Conservation (phyloP, 2,797 vertebrate genomes). For the Eptatretus atami region DNA sequence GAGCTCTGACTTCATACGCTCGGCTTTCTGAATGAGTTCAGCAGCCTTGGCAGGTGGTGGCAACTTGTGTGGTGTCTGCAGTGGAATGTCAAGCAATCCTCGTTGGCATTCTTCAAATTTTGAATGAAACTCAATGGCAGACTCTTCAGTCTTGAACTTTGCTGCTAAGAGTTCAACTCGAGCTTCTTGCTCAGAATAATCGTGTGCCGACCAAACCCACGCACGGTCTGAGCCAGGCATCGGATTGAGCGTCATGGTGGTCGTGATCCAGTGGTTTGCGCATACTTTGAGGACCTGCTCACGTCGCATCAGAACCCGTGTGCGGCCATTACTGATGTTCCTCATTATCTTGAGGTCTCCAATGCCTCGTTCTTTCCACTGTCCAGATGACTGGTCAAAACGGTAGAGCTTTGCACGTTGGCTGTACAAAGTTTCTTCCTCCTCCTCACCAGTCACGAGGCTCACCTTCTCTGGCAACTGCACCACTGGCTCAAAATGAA, state of each 20-base stretch:
- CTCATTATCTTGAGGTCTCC: constrained; percentile 70
- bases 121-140: constrained; percentile 62
- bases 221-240: constrained; percentile 66
- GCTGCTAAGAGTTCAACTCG: constrained; percentile 54
- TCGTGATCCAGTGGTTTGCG: constrained; percentile 95
- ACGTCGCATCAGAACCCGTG: constrained; percentile 70
- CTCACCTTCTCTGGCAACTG: constrained; percentile 87
- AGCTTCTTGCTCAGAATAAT: constrained; percentile 72
- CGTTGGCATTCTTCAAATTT: constrained; percentile 83
- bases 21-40: constrained; percentile 71
- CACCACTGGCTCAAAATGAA: constrained; percentile 94
- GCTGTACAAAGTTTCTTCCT: constrained; percentile 54
- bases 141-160: constrained; percentile 70
- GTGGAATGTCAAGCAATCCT: constrained; percentile 59
- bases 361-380: constrained; percentile 92
- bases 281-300: constrained; percentile 94
- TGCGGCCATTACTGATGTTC: constrained; percentile 45
- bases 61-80: constrained; percentile 90
- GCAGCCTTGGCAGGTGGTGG: constrained; percentile 63
- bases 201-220: constrained; percentile 83
- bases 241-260: constrained; percentile 80
- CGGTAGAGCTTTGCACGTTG: constrained; percentile 73
- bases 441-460: constrained; percentile 73
- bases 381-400: constrained; percentile 44
- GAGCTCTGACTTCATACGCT: constrained; percentile 81